phyloP scores from a whole-genome alignment of 1,140 invertebrate genomes.

The Acromyrmex charruanus region DNA sequence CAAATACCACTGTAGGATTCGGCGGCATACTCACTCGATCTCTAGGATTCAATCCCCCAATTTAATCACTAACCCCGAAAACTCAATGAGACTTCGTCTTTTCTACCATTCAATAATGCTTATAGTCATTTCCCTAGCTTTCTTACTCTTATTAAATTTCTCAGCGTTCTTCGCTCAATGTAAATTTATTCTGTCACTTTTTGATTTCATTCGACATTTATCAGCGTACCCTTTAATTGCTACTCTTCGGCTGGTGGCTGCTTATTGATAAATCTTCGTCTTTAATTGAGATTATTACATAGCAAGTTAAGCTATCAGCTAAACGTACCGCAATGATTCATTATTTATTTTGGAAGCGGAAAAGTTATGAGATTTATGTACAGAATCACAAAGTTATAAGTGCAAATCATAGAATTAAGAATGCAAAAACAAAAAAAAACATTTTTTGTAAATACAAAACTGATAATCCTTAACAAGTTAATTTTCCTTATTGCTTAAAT shows the following conservation, averaged over 20 bases:
- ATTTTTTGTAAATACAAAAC: neutral
- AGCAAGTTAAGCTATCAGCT: conserved; percentile 32
- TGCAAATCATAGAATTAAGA: neutral
- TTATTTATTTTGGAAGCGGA: conserved; percentile 1
- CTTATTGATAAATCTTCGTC: conserved; percentile 70
- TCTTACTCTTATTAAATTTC: conserved; percentile 67
- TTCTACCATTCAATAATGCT: conserved; percentile 84
- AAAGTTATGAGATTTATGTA: conserved; percentile 7
- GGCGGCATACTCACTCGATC: conserved; percentile 70
- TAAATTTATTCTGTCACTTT: conserved; percentile 82
- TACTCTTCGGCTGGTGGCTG: conserved; percentile 36
- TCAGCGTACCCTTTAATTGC: conserved; percentile 70
- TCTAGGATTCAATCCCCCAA: conserved; percentile 77
- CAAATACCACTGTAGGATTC: conserved; percentile 68
- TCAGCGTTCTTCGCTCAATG: conserved; percentile 20
- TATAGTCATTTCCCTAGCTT: conserved; percentile 64
- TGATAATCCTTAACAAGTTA: neutral
- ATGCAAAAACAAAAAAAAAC: neutral
- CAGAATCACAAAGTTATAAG: neutral
- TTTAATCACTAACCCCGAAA: conserved; percentile 85
- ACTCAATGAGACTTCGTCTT: conserved; percentile 77
- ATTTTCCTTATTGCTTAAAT: neutral
- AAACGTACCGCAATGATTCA: conserved; percentile 32
- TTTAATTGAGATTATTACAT: conserved; percentile 71
- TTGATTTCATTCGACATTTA: conserved; percentile 77